Conservation (phyloP, 2,113 vertebrate genomes). For the Shinisaurus crocodilurus region DNA sequence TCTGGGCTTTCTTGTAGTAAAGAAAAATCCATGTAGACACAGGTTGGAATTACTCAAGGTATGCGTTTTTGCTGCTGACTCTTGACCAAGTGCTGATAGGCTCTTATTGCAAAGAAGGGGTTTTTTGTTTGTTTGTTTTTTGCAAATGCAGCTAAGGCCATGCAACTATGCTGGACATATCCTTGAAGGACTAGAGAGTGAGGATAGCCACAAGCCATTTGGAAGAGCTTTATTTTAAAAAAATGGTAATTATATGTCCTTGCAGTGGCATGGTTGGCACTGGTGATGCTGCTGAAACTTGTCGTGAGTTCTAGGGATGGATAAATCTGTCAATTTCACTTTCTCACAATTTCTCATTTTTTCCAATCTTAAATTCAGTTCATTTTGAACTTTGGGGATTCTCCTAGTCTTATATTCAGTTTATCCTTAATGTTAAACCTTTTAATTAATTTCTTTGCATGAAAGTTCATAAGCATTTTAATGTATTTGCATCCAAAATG, state of each 20-base stretch:
- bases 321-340: too few relatives aligned
- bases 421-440: too few relatives aligned
- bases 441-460: too few relatives aligned
- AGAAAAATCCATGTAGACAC: constrained; percentile 4
- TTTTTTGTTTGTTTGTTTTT: neutral
- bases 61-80: neutral
- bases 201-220: constrained; percentile 16
- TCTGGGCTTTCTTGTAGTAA: constrained; percentile 26
- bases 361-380: too few relatives aligned
- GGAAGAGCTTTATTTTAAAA: neutral
- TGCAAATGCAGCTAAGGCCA: neutral
- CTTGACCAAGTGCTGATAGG: neutral
- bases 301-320: neutral
- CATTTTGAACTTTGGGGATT: too few relatives aligned
- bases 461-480: too few relatives aligned
- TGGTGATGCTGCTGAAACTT: neutral
- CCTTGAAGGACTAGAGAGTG: neutral
- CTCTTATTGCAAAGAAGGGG: neutral
- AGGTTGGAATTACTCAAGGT: constrained; percentile 25
- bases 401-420: too few relatives aligned
- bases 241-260: neutral
- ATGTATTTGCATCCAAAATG: too few relatives aligned
- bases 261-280: neutral
- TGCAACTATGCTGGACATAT: neutral
- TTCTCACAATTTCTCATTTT: too few relatives aligned